These are phyloP conservation scores for Thelaira solivaga DNA, from an alignment of 2,888 invertebrate genomes.

Conservation along the genomic window DNA sequence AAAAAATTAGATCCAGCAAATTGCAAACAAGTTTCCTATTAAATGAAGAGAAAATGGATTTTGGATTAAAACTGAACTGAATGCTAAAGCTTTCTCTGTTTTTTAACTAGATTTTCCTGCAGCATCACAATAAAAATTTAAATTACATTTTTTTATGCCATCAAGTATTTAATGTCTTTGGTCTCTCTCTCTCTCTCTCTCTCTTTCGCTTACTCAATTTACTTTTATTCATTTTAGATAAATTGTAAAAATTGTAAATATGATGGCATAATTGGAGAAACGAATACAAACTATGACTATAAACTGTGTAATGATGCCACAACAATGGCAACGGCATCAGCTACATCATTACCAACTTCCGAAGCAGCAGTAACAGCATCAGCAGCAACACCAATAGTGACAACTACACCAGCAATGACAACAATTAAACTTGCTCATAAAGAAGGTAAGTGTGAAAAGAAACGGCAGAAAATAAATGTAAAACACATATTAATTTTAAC, in stretches of 20 bases:
- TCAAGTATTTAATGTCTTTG: not conserved
- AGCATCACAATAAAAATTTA: constrained; percentile 50
- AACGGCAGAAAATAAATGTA: not conserved
- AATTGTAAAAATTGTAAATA: constrained; percentile 76
- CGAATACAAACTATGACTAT: constrained; percentile 72
- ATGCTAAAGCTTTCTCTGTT: constrained; percentile 33
- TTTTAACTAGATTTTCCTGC: constrained; percentile 43
- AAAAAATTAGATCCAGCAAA: not conserved
- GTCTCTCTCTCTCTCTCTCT: not conserved
- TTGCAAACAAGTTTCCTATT: too few relatives aligned
- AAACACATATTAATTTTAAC: constrained; percentile 34
- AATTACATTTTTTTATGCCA: constrained; percentile 42
- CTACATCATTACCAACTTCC: not conserved
- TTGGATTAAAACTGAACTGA: constrained; percentile 33
- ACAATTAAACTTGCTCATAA: constrained; percentile 55
- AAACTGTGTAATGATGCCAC: constrained; percentile 56
- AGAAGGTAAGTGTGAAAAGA: constrained; percentile 52
- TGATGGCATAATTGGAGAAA: constrained; percentile 73
- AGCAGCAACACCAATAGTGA: not conserved
- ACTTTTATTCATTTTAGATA: constrained; percentile 67
- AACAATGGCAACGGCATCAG: constrained; percentile 54
- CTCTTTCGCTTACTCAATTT: not conserved
- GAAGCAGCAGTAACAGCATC: not conserved
- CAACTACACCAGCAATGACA: constrained; percentile 22
- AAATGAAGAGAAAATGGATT: constrained; percentile 13